Evolutionary conservation across 2,888 invertebrate species (phyloP).

Genomic region (Stenchaetothrips biformis): DNA sequence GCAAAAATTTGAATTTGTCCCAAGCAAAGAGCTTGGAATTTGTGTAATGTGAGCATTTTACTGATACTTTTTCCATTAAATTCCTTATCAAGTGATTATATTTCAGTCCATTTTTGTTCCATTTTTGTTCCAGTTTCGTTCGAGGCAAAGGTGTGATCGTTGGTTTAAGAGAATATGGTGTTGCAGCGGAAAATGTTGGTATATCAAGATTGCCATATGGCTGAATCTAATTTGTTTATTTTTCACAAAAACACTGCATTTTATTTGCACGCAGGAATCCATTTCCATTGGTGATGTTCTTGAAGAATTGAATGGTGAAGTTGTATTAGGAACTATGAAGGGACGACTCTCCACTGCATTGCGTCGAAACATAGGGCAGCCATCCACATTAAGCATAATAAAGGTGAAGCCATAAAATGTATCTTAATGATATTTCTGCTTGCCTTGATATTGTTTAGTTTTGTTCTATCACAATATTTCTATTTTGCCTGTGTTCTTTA

Average conservation of each 20-base stretch:
- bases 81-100: slow-evolving; percentile 8
- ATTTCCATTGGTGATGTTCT: neutral
- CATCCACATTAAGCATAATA: neutral
- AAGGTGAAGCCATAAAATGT: neutral
- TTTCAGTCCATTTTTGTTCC: slow-evolving; percentile 28
- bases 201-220: slow-evolving; percentile 23
- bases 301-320: neutral
- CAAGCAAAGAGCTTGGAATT: slow-evolving; percentile 57
- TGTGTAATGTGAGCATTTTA: slow-evolving; percentile 50
- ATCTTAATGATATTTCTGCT: neutral
- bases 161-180: slow-evolving; percentile 54
- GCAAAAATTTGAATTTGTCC: slow-evolving; percentile 55
- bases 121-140: slow-evolving; percentile 49
- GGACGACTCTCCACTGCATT: neutral
- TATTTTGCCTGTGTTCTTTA: neutral
- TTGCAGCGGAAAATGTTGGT: slow-evolving; percentile 61
- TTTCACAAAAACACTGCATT: neutral
- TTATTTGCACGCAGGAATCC: neutral
- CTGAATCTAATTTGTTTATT: neutral
- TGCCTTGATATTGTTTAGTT: neutral
- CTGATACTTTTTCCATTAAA: neutral
- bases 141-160: slow-evolving; percentile 56
- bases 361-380: neutral
- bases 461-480: neutral
- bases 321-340: neutral